Evolutionary conservation across 2,888 invertebrate genomes (phyloP).

Genomic region (Helobdella robusta): DNA sequence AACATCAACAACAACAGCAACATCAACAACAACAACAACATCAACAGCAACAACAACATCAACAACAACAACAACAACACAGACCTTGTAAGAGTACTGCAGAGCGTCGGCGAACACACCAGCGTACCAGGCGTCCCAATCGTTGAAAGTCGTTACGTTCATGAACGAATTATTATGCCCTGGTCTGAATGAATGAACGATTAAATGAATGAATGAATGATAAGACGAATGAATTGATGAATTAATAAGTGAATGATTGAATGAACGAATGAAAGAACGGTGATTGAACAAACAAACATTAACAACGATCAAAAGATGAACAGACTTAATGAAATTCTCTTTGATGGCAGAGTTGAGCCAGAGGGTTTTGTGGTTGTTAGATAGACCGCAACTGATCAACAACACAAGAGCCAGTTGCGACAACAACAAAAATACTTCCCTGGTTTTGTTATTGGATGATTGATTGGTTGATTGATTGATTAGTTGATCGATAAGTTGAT

Average conservation of each 20-base stretch:
- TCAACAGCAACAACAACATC: neutral
- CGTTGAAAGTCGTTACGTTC: conserved; percentile 5
- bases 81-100: neutral
- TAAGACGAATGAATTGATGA: no score
- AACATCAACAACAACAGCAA: neutral
- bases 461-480: no score
- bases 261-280: no score
- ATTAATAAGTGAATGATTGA: no score
- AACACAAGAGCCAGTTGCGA: conserved; percentile 39
- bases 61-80: neutral
- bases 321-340: conserved; percentile 36
- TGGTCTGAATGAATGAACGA: neutral
- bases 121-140: conserved; percentile 17
- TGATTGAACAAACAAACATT: no score
- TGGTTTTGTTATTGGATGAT: no score
- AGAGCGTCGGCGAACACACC: neutral
- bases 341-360: conserved; percentile 40
- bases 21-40: conserved; percentile 7
- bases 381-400: conserved; percentile 37
- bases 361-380: neutral
- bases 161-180: neutral
- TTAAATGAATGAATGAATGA: no score
- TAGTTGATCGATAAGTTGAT: no score
- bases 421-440: conserved; percentile 35
- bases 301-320: no score